Percentiles rank a stretch among this genome's conserved stretches.
phyloP scores from a whole-genome alignment of 2,113 vertebrate genomes.

The Proterorhinus semilunaris region DNA sequence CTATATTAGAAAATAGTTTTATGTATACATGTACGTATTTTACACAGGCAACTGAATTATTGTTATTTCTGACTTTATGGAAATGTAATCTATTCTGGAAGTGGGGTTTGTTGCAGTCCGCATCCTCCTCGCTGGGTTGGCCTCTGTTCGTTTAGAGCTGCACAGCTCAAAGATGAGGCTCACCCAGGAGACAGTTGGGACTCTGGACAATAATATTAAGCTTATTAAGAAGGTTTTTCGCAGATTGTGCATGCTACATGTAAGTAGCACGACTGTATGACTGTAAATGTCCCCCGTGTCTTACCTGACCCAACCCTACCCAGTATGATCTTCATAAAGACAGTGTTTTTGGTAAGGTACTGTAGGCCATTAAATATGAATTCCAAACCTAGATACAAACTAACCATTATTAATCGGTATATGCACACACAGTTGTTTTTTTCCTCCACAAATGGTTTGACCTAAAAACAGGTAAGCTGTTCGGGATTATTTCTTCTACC shows the following conservation, averaged over 20 bases:
- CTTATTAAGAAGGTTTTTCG: constrained; percentile 8
- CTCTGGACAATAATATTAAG: constrained; percentile 7
- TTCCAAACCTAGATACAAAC: neutral
- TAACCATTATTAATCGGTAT: neutral
- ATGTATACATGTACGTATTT: neutral
- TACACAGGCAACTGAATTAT: neutral
- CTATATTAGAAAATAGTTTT: neutral
- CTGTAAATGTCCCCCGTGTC: constrained; percentile 68
- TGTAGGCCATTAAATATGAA: too few relatives aligned
- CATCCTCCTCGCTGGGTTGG: neutral
- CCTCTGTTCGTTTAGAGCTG: neutral
- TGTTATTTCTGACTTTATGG: neutral
- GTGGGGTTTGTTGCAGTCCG: neutral
- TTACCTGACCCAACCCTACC: constrained; percentile 47
- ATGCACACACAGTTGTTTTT: neutral
- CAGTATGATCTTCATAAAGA: neutral
- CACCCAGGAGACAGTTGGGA: constrained; percentile 32
- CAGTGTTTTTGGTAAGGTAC: neutral
- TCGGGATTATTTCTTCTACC: neutral
- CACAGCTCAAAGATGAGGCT: constrained; percentile 29
- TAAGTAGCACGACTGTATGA: constrained; percentile 69
- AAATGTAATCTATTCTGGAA: constrained; percentile 4
- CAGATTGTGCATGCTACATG: constrained; percentile 75
- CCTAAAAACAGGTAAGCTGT: neutral
- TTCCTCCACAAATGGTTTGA: neutral